Evolutionary conservation across 2,797 vertebrate species (phyloP), one percentile per base, ranked within the genome.

Genomic region (Trachops cirrhosus): DNA sequence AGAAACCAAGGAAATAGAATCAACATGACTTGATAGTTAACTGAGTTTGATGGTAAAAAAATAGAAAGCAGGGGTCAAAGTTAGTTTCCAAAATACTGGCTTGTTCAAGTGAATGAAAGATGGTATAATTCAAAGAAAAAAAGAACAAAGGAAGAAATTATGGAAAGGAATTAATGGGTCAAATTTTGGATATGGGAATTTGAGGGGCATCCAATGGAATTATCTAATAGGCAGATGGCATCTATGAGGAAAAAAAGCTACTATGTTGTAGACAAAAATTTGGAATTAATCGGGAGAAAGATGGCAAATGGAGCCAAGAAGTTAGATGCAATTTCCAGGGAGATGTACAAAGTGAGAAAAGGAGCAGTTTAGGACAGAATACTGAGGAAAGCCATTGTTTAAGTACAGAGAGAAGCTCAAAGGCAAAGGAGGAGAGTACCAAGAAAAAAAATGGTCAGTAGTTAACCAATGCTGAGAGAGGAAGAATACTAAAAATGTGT

Each of bases 291-390:
- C 39, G 90, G 16, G 19, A 87, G 68, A 73, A 85, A 92, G 46
- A 85, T 32, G 19, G 50, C 70, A 94, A 79, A 85, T 9, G 12
- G 59, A 95, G 46, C 19, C 52, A 94, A 75, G 29, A 95, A 79
- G 85, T 86, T 18, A 93, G 71, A 79, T 29, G 12, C 78, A 71
- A 92, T 87, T 90, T 95, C n/a, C 75, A 93, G 34, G 52, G 18
- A 94, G 41, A 67, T n/a, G 14, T 71, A 82, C 32, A 86, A 6
- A 93, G 48, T 84, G 50, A 78, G 64, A 77, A 86, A 46, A 86
- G 48, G 68, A 93, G 52, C 6, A 6, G 18, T 48, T 22, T 57
- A 64, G 22, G 71, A 6, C 37, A 54, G 57, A 75, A 94, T 67
- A 44, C 34, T 79, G 11, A 92, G 70, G 41, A 83, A 92, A 90